These are phyloP conservation scores for Gallinago jamesoni DNA, from an alignment of 2,113 vertebrate genomes.

Conservation along the genomic window DNA sequence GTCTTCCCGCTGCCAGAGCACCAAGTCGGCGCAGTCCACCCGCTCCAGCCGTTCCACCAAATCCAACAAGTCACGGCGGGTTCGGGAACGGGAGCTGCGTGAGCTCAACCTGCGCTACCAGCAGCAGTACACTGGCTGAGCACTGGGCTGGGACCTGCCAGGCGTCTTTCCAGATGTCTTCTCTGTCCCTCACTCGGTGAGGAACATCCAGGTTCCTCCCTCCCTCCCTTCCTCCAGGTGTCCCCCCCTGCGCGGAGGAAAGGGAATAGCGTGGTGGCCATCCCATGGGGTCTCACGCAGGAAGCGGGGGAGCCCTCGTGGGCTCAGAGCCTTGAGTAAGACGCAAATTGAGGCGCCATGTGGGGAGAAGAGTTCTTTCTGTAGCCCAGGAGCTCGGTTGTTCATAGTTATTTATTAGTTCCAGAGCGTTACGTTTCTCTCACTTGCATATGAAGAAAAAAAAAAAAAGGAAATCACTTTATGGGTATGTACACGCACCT, in stretches of 20 bases:
- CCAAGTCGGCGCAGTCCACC: conserved; percentile 94
- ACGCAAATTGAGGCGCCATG: not conserved
- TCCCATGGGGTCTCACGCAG: accelerated
- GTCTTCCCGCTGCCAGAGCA: conserved; percentile 97
- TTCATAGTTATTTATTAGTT: conserved; percentile 63
- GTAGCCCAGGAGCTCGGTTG: not conserved
- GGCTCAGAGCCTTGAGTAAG: not conserved
- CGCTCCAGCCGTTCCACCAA: conserved; percentile 95
- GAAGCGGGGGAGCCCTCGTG: not conserved
- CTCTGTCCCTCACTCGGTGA: not conserved
- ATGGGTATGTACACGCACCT: not conserved
- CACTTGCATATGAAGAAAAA: not conserved
- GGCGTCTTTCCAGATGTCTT: not conserved
- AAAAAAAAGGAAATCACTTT: not conserved
- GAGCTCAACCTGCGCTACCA: conserved; percentile 97
- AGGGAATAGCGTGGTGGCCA: not conserved
- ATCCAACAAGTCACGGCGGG: conserved; percentile 93
- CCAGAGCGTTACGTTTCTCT: not conserved
- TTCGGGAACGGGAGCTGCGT: conserved; percentile 91
- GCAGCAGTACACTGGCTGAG: conserved; percentile 94
- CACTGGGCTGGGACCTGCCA: not conserved
- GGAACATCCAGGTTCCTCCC: not conserved
- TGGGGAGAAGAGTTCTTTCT: conserved; percentile 21
- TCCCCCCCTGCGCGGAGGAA: not conserved
- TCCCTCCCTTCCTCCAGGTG: not conserved